Percentiles rank a stretch among this genome's conserved stretches.
Conservation (phyloP, 2,797 vertebrate species). For the Pangasius sanitwongsei region DNA sequence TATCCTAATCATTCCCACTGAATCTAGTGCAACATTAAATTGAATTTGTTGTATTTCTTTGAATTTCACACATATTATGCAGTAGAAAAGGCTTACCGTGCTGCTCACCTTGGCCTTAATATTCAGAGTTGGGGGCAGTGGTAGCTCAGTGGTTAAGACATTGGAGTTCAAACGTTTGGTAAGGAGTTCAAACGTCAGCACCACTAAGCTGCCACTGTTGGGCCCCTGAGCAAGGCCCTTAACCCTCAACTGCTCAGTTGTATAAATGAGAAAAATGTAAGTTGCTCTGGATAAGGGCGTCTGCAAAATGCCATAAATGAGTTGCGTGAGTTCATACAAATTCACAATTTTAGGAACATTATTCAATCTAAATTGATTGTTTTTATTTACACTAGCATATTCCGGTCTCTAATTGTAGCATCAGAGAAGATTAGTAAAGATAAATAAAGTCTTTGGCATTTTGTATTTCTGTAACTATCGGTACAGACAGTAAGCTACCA, state of each 20-base stretch:
- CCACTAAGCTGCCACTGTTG: no score
- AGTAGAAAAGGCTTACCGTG: neutral
- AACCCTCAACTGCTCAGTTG: no score
- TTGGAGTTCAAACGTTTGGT: no score
- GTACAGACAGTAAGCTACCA: neutral
- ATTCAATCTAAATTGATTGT: neutral
- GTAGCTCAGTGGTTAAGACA: no score
- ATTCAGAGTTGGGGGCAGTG: neutral
- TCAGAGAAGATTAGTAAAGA: neutral
- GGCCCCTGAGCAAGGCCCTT: no score
- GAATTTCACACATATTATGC: neutral
- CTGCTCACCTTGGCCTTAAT: neutral
- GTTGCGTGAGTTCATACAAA: neutral
- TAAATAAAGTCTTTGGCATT: neutral
- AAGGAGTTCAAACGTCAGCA: no score
- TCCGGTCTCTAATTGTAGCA: neutral
- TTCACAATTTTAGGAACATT: neutral
- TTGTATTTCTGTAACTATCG: neutral
- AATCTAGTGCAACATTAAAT: neutral
- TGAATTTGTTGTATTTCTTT: neutral
- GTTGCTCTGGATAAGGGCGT: no score
- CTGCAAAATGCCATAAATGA: no score
- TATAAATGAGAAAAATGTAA: no score
- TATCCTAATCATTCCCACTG: neutral
- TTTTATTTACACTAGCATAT: neutral